A percentile compares a stretch with the other conserved stretches of the same genome.
These are phyloP conservation scores for Archaeoteleia sp. DNA, from an alignment of 2,888 invertebrate species.

Conservation along the genomic window DNA sequence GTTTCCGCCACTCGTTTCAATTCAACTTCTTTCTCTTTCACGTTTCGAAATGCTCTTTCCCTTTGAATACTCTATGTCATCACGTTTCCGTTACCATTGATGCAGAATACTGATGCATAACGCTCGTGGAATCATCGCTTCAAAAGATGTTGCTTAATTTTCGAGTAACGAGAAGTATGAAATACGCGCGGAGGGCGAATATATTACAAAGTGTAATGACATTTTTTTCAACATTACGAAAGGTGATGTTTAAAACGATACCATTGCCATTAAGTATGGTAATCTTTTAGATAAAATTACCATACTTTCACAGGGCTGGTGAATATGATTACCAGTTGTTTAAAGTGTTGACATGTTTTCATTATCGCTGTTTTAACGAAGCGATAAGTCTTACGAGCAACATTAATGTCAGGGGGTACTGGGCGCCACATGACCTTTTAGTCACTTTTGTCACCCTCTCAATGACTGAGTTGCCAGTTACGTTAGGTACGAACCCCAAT, in stretches of 20 bases:
- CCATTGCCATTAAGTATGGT: too few species aligned
- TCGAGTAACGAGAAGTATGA: slow-evolving; percentile 9
- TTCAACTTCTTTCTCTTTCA: slow-evolving; percentile 5
- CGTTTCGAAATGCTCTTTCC: slow-evolving; percentile 6
- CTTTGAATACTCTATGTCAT: slow-evolving; percentile 9
- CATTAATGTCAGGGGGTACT: slow-evolving; percentile 53
- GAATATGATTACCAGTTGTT: too few species aligned
- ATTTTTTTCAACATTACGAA: too few species aligned
- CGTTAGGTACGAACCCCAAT: slow-evolving; percentile 44
- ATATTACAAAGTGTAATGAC: too few species aligned
- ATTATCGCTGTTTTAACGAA: slow-evolving; percentile 34
- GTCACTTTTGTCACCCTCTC: slow-evolving; percentile 31
- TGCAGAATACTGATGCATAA: slow-evolving; percentile 34
- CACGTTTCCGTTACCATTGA: slow-evolving; percentile 16
- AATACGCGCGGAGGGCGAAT: too few species aligned
- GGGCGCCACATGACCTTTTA: slow-evolving; percentile 30
- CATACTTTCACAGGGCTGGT: too few species aligned
- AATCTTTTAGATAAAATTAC: too few species aligned
- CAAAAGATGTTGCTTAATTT: slow-evolving; percentile 8
- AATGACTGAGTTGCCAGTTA: slow-evolving; percentile 3
- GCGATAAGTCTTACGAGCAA: slow-evolving; percentile 42
- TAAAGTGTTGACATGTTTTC: too few species aligned
- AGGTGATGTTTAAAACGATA: too few species aligned
- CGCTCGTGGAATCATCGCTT: slow-evolving; percentile 44
- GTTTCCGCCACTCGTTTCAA: slow-evolving; percentile 7